These are phyloP conservation scores for rat (Rattus norvegicus) DNA, from an alignment of 2,113 vertebrate genomes.

Conservation along the genomic window DNA sequence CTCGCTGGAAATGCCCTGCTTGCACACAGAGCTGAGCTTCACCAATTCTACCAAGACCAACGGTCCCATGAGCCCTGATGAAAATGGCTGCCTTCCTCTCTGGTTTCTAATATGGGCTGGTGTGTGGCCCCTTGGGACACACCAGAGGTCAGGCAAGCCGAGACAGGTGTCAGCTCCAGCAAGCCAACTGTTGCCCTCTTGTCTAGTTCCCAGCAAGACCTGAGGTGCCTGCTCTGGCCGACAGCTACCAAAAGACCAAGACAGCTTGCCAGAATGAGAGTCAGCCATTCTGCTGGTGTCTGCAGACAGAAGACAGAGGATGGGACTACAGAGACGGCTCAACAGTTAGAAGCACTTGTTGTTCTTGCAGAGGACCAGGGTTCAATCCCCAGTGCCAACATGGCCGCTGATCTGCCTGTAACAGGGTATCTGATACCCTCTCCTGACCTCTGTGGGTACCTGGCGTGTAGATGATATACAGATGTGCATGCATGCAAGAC, in stretches of 20 bases:
- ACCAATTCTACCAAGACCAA: neutral
- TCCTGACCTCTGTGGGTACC: neutral
- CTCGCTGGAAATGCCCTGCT: neutral
- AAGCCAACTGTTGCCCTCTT: neutral
- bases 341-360: neutral
- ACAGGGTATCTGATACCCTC: neutral
- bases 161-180: fast-evolving
- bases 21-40: neutral
- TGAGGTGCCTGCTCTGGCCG: neutral
- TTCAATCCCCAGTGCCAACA: neutral
- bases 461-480: neutral
- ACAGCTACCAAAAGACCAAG: neutral
- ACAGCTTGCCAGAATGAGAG: neutral
- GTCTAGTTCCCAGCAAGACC: neutral
- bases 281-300: fast-evolving
- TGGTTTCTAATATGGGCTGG: neutral
- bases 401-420: neutral
- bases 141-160: fast-evolving
- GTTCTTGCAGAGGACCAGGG: neutral
- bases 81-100: neutral
- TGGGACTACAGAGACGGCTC: neutral
- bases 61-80: neutral
- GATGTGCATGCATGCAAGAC: neutral
- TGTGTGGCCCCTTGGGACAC: too few species aligned
- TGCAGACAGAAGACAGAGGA: neutral